Evolutionary conservation across 2,113 vertebrate species (phyloP).

Genomic region (Eira barbara): DNA sequence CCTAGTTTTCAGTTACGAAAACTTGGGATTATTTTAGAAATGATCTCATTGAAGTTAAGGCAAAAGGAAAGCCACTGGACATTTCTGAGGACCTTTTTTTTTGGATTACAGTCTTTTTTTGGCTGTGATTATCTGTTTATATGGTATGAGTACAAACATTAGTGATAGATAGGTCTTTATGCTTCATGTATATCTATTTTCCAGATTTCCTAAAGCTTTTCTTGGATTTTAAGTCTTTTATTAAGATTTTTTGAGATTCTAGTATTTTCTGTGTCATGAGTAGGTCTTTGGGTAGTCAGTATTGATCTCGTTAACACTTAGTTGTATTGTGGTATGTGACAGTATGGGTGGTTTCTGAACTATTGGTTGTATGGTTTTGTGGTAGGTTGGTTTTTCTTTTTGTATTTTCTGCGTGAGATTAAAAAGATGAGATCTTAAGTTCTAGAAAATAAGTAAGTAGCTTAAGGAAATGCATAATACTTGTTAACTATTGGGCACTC

Average conservation of each 20-base stretch:
- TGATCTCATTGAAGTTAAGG: background rate
- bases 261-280: background rate
- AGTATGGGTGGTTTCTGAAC: slow-evolving; percentile 12
- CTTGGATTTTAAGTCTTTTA: slow-evolving; percentile 7
- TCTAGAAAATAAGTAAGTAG: slow-evolving; percentile 26
- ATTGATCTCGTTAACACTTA: background rate
- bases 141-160: background rate
- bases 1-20: background rate
- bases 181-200: background rate
- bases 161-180: background rate
- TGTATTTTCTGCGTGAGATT: slow-evolving; percentile 20
- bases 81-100: background rate
- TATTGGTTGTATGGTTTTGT: slow-evolving; percentile 36
- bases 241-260: slow-evolving; percentile 47
- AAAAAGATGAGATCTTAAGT: slow-evolving; percentile 16
- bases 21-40: background rate
- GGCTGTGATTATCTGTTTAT: background rate
- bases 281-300: background rate
- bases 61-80: background rate
- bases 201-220: slow-evolving; percentile 22
- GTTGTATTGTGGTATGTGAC: background rate
- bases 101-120: background rate
- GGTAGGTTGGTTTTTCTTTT: background rate
- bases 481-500: background rate
- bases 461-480: background rate